Evolutionary conservation across 2,797 vertebrate species (phyloP).

Genomic region (Tangara arthus): DNA sequence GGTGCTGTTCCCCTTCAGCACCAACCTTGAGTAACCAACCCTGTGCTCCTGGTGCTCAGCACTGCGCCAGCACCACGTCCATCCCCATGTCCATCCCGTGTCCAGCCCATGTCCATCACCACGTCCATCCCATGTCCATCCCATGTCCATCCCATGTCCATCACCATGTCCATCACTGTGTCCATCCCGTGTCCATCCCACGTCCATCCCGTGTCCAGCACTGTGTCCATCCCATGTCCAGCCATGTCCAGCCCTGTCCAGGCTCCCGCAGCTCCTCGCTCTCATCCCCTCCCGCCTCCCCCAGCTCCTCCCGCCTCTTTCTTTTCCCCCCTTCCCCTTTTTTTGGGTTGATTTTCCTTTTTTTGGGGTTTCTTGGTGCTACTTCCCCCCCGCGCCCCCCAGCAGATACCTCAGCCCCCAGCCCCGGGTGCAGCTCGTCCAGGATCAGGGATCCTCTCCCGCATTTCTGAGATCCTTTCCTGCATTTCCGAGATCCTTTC

Average conservation of each 20-base stretch:
- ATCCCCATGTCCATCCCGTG: too few species aligned
- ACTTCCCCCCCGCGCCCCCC: not conserved
- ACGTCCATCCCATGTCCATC: rapidly evolving
- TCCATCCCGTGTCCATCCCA: not conserved
- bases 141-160: not conserved
- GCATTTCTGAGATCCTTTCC: too few species aligned
- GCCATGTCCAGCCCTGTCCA: not conserved
- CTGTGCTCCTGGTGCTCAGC: not conserved
- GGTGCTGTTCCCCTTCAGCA: not conserved
- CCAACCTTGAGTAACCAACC: not conserved
- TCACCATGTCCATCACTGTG: too few species aligned
- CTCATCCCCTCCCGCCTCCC: not conserved
- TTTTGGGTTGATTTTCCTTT: not conserved
- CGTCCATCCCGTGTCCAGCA: not conserved
- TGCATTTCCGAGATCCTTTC: not conserved
- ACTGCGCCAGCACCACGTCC: not conserved
- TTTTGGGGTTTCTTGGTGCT: constrained; percentile 20
- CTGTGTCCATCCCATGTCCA: not conserved
- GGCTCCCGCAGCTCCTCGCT: not conserved
- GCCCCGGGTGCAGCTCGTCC: not conserved
- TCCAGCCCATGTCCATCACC: not conserved
- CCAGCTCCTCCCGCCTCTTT: not conserved
- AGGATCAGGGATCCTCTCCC: constrained; percentile 34
- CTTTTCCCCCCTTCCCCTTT: rapidly evolving
- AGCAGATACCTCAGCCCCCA: constrained; percentile 15